Conservation (phyloP, 2,888 invertebrate genomes). For the Chirona hameri region DNA sequence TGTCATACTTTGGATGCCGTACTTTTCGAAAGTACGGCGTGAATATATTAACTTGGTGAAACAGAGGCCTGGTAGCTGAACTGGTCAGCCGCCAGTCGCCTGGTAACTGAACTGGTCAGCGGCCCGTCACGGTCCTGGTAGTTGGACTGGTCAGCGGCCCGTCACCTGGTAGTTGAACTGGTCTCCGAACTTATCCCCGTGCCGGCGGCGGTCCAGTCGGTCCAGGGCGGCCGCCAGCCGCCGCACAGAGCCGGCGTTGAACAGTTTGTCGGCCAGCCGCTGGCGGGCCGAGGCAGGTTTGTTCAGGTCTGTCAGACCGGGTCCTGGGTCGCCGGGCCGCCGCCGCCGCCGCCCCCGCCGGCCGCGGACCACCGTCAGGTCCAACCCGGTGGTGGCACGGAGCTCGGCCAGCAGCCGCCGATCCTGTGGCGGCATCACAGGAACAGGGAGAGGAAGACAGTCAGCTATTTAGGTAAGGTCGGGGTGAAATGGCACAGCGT, state of each 20-base stretch:
- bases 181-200: constrained; percentile 53
- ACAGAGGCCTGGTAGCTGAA: no score
- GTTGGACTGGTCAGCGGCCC: not conserved
- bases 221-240: constrained; percentile 51
- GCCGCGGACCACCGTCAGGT: constrained; percentile 50
- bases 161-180: constrained; percentile 50
- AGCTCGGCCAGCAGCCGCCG: constrained; percentile 53
- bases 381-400: constrained; percentile 53
- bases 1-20: no score
- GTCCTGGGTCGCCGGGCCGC: not conserved
- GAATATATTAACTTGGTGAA: no score
- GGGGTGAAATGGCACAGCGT: no score
- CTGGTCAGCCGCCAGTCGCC: no score
- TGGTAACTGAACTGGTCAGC: not conserved
- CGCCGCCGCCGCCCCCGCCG: constrained; percentile 31
- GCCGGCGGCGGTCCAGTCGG: constrained; percentile 47
- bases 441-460: no score
- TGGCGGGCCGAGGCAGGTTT: constrained; percentile 47
- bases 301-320: no score
- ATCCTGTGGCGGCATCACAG: constrained; percentile 46
- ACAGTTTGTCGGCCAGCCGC: constrained; percentile 52
- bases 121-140: not conserved
- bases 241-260: constrained; percentile 51
- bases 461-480: no score
- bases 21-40: no score